Conservation (phyloP, 2,888 invertebrate genomes). For the Cylloceria caligata region DNA sequence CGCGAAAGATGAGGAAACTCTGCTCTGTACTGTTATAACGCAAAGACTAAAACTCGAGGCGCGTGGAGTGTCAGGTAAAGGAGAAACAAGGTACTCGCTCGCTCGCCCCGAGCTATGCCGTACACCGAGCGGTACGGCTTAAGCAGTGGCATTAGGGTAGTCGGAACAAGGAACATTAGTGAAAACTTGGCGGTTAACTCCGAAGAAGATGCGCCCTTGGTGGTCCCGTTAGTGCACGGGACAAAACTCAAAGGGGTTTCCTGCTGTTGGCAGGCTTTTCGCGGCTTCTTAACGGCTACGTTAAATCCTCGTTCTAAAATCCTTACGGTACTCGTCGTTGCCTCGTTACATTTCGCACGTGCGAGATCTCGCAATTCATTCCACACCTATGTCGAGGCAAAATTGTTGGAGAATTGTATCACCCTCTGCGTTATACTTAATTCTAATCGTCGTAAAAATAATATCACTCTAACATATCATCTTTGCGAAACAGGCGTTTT, state of each 20-base stretch:
- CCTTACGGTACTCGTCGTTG: conserved; percentile 54
- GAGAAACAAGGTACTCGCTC: conserved; percentile 53
- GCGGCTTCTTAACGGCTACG: conserved; percentile 65
- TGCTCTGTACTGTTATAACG: conserved; percentile 12
- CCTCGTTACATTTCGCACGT: conserved; percentile 39
- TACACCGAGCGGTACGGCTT: conserved; percentile 71
- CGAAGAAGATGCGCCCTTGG: conserved; percentile 54
- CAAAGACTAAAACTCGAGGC: conserved; percentile 10
- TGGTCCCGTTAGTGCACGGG: conserved; percentile 53
- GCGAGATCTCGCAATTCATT: conserved; percentile 35
- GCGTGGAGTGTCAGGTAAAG: conserved; percentile 54
- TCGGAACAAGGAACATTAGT: conserved; percentile 83
- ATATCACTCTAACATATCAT: neutral
- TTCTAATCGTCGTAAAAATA: conserved; percentile 28
- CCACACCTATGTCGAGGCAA: neutral
- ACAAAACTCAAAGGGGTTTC: conserved; percentile 57
- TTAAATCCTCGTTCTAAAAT: conserved; percentile 71
- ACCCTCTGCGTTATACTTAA: conserved; percentile 19
- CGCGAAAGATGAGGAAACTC: conserved; percentile 45
- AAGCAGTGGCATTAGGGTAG: conserved; percentile 80
- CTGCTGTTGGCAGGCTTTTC: conserved; percentile 57
- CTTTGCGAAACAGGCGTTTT: neutral
- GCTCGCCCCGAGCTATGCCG: conserved; percentile 12
- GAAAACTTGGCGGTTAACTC: conserved; percentile 80
- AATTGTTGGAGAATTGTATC: conserved; percentile 46